These are phyloP conservation scores for Rhingia rostrata DNA, from an alignment of 2,888 invertebrate genomes.

Conservation along the genomic window DNA sequence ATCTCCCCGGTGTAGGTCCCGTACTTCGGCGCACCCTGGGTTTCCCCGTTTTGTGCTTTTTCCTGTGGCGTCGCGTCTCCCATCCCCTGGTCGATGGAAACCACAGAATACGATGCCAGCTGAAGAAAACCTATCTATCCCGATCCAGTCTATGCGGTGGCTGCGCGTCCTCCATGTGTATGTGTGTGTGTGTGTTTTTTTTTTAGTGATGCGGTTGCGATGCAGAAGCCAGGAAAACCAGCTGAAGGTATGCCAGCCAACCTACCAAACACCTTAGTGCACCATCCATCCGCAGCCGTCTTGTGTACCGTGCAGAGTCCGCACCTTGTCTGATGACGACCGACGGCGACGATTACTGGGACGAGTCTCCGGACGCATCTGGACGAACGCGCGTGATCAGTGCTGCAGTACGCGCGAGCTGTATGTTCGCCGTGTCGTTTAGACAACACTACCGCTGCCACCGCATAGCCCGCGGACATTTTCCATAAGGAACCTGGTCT, in stretches of 20 bases:
- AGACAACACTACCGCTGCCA: constrained; percentile 46
- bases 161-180: neutral
- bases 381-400: constrained; percentile 17
- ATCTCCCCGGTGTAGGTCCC: constrained; percentile 37
- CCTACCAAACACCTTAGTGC: constrained; percentile 67
- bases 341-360: constrained; percentile 38
- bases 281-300: constrained; percentile 61
- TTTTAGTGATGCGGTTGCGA: constrained; percentile 22
- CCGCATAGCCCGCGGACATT: constrained; percentile 66
- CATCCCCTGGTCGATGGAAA: constrained; percentile 1
- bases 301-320: constrained; percentile 46
- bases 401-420: constrained; percentile 16
- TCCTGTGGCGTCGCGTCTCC: neutral
- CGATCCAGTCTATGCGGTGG: constrained; percentile 22
- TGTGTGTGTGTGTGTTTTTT: constrained; percentile 8
- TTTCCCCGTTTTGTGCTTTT: constrained; percentile 46
- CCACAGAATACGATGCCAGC: neutral
- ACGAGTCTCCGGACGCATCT: constrained; percentile 42
- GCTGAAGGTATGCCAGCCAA: constrained; percentile 57
- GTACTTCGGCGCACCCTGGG: constrained; percentile 41
- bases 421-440: constrained; percentile 8
- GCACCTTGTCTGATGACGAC: constrained; percentile 52
- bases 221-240: constrained; percentile 63
- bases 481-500: constrained; percentile 55
- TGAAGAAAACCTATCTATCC: constrained; percentile 30